A percentile compares a stretch with the other conserved stretches of the same genome.
These are phyloP conservation scores for Lasioglossum villosulum DNA, from an alignment of 2,888 invertebrate species.

Conservation along the genomic window DNA sequence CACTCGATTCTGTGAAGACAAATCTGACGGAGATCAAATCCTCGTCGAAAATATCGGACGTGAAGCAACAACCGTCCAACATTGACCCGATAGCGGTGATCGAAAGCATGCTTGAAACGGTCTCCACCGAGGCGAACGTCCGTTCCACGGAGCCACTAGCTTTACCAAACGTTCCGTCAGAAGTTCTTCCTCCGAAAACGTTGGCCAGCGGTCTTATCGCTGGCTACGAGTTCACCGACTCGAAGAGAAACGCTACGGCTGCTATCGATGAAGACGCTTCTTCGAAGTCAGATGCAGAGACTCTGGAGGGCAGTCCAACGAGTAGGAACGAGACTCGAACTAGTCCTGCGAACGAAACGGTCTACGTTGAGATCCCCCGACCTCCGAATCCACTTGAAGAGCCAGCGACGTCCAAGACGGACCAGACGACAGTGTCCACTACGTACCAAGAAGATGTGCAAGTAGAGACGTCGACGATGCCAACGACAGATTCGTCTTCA, in stretches of 20 bases:
- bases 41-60: neutral
- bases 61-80: neutral
- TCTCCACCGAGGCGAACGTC: constrained; percentile 4
- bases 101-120: constrained; percentile 30
- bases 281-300: neutral
- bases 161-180: constrained; percentile 10
- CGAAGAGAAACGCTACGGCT: neutral
- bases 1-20: neutral
- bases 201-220: constrained; percentile 47
- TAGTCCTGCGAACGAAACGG: neutral
- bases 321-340: neutral
- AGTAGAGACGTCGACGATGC: neutral
- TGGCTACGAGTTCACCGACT: constrained; percentile 5
- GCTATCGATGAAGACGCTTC: neutral
- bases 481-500: neutral
- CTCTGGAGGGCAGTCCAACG: neutral
- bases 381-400: neutral
- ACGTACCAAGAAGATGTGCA: neutral
- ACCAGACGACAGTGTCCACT: neutral
- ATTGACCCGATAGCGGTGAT: constrained; percentile 13
- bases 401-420: neutral
- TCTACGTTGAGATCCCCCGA: neutral
- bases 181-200: constrained; percentile 28
- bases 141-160: neutral
- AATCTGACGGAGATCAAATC: neutral